These are phyloP conservation scores for Myrmecophaga tridactyla DNA, from an alignment of 2,113 vertebrate genomes.

Conservation along the genomic window DNA sequence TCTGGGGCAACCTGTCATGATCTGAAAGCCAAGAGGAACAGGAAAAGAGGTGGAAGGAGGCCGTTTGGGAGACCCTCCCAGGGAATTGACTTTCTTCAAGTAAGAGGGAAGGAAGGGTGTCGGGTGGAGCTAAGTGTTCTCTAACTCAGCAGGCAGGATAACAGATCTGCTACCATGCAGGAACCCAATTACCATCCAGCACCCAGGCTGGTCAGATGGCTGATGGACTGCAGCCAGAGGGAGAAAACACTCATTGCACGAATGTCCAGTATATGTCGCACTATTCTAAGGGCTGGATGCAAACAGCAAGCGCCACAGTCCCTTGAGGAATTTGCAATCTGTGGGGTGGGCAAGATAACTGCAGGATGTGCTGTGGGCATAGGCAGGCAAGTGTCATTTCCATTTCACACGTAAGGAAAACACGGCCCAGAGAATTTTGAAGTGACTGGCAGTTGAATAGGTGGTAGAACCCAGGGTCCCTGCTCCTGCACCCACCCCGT, in stretches of 20 bases:
- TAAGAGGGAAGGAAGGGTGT: background rate
- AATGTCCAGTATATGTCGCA: rapidly evolving
- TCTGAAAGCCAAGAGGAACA: background rate
- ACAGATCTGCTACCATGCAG: background rate
- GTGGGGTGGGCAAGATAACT: rapidly evolving
- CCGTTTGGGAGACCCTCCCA: background rate
- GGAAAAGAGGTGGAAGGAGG: background rate
- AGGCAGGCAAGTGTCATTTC: background rate
- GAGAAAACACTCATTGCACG: too few relatives aligned
- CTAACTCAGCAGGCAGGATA: too few relatives aligned
- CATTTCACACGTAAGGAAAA: background rate
- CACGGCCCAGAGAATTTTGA: background rate
- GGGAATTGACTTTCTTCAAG: background rate
- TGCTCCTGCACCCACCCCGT: rapidly evolving
- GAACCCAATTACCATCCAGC: background rate
- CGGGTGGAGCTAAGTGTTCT: rapidly evolving
- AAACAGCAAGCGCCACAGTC: rapidly evolving
- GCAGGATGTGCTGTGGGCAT: background rate
- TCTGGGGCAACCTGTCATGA: background rate
- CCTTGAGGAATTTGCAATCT: background rate
- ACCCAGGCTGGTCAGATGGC: background rate
- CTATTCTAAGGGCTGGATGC: rapidly evolving
- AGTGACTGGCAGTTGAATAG: rapidly evolving
- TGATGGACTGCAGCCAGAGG: rapidly evolving
- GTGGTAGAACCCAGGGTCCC: rapidly evolving